Evolutionary conservation across 2,797 vertebrate species (phyloP).

Genomic region (Argentina silus): DNA sequence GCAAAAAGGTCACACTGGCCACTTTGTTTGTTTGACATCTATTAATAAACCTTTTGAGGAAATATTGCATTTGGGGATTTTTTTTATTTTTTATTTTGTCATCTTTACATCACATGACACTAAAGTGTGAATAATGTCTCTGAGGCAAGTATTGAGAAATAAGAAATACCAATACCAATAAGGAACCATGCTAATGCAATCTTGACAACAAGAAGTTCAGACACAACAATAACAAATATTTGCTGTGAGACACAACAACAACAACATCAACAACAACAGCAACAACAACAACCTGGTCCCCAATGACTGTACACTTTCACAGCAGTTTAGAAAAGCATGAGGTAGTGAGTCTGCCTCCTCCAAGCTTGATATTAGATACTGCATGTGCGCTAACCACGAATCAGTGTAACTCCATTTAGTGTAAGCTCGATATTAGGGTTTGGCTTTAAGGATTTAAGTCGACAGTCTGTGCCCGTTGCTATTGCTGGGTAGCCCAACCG

Average conservation of each 20-base stretch:
- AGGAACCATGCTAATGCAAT: not conserved
- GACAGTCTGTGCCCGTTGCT: too few relatives aligned
- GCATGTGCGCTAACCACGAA: not conserved
- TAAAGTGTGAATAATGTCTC: not conserved
- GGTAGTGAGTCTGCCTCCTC: too few relatives aligned
- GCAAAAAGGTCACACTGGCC: conserved; percentile 63
- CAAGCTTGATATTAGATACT: not conserved
- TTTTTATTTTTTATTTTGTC: not conserved
- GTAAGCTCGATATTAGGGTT: not conserved
- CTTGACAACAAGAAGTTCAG: not conserved
- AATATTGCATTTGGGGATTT: not conserved
- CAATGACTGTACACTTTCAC: too few relatives aligned
- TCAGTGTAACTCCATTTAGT: not conserved
- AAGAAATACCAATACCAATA: not conserved
- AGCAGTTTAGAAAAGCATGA: too few relatives aligned
- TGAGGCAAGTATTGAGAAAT: not conserved
- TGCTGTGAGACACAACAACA: not conserved
- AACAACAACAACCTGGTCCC: not conserved
- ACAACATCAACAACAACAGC: too few relatives aligned
- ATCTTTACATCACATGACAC: not conserved
- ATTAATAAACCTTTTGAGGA: conserved; percentile 41
- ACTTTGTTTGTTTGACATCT: conserved; percentile 55
- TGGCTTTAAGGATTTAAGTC: not conserved
- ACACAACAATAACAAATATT: not conserved
- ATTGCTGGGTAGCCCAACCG: too few relatives aligned